Conservation (phyloP, 2,113 vertebrate species). For the Emydocephalus ijimae region DNA sequence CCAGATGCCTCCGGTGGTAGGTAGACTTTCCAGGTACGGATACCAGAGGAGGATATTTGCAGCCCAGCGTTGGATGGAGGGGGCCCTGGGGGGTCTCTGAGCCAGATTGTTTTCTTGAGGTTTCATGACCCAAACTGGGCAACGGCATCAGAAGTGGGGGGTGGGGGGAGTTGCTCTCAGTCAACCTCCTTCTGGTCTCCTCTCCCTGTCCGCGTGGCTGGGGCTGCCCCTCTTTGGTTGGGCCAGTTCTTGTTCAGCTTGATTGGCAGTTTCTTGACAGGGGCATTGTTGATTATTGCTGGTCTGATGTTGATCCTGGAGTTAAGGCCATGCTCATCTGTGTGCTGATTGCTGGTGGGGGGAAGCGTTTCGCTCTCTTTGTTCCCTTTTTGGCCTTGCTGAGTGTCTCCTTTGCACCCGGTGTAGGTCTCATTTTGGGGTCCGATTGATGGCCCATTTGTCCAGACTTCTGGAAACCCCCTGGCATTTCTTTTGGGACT, state of each 20-base stretch:
- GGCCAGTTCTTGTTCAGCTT: no score
- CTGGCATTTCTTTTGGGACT: no score
- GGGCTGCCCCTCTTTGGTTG: not conserved
- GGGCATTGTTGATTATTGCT: not conserved
- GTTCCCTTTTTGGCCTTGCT: not conserved
- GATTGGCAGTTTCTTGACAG: not conserved
- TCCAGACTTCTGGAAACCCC: no score
- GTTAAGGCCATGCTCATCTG: not conserved
- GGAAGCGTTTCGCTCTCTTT: not conserved
- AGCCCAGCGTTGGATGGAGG: not conserved
- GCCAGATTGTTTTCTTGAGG: not conserved
- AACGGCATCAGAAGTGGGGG: no score
- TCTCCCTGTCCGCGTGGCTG: not conserved
- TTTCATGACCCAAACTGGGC: not conserved
- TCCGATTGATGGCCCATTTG: not conserved
- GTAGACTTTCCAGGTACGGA: not conserved
- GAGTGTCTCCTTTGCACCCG: not conserved
- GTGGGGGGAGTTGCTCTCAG: not conserved
- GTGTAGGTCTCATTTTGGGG: not conserved
- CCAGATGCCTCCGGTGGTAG: not conserved
- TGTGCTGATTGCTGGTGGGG: no score
- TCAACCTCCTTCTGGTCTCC: not conserved
- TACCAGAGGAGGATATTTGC: no score
- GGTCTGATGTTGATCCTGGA: not conserved
- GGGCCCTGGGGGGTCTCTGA: no score